Evolutionary conservation across 2,797 vertebrate genomes (phyloP).

Genomic region (Acridotheres tristis): DNA sequence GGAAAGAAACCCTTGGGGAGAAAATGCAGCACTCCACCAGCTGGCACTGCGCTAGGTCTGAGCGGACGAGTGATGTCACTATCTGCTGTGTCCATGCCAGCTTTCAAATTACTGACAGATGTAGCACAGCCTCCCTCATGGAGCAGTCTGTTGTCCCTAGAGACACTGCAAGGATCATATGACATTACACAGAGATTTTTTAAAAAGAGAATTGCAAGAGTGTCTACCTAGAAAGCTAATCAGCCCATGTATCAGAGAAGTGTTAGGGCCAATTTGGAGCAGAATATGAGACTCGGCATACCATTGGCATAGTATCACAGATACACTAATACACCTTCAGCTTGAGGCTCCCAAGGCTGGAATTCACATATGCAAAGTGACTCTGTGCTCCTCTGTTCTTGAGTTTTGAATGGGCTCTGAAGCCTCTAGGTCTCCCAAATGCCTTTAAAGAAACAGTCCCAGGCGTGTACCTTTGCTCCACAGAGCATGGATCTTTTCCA

Average conservation of each 20-base stretch:
- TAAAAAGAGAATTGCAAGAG: not conserved
- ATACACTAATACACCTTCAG: not conserved
- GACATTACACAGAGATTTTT: not conserved
- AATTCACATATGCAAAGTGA: not conserved
- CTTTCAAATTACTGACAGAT: not conserved
- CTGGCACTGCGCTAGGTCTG: not conserved
- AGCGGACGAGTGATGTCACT: accelerated
- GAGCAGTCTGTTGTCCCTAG: not conserved
- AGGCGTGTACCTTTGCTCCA: not conserved
- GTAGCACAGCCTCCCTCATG: not conserved
- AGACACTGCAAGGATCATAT: not conserved
- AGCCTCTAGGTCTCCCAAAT: accelerated
- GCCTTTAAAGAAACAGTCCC: not conserved
- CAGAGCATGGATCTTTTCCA: not conserved
- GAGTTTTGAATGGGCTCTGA: not conserved
- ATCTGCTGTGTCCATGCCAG: not conserved
- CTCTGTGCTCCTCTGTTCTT: not conserved
- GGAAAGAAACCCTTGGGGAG: not conserved
- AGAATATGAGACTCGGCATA: not conserved
- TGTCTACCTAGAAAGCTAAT: not conserved
- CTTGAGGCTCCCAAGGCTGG: not conserved
- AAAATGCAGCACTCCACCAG: not conserved
- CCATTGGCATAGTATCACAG: not conserved
- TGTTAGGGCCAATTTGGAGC: not conserved
- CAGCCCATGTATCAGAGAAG: not conserved